Base-by-base conservation (phyloP, 2,113 vertebrate species). In the Pterocles orientalis region DNA sequence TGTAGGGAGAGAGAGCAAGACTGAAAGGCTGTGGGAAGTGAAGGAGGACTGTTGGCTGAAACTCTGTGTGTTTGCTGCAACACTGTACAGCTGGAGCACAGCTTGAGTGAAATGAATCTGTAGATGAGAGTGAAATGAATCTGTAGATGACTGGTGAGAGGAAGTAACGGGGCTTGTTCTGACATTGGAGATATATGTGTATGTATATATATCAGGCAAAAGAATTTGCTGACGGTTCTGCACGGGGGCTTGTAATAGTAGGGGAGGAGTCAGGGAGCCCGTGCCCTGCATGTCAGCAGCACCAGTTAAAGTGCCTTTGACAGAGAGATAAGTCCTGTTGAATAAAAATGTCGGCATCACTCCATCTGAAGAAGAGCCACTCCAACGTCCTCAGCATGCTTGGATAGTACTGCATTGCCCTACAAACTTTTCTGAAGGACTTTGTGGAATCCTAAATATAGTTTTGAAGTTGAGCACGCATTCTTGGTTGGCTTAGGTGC, bases 61-160 rank as follows among this genome's bases (percentile, higher is more conserved):
- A 86, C 71, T 80, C 84, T 62, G 17, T 94, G 50, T 66, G 82
- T 85, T 95, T 94, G 84, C 82, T 70, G 68, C 91, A 85, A 33
- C 3, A 3, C 68, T 51, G 84, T 92, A 48, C 92, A 95, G 95
- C 96, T 97, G 95, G 78, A 85, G 95, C 96, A 94, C 95, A 97
- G 92, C 89, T 82, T 96, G 95, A 94, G 78, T 77, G 92, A 95
- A 95, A 95, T 72, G 72, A 91, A 94, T 87, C 94, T 0, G 0
- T 70, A 73, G 92, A 87, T 91, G 95, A 66, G 95, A 94, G 78
- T 77, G 92, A 95, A 95, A 95, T 72, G 72, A 91, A 94, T 87
- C 94, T 0, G 0, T 70, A 73, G 92, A 87, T 91, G 95, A 70
- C 84, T 97, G 88, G 62, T 66, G 75, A 95, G 91, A 94, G 91